Conservation (phyloP, 2,797 vertebrate species). For the Sebastes oblongus region DNA sequence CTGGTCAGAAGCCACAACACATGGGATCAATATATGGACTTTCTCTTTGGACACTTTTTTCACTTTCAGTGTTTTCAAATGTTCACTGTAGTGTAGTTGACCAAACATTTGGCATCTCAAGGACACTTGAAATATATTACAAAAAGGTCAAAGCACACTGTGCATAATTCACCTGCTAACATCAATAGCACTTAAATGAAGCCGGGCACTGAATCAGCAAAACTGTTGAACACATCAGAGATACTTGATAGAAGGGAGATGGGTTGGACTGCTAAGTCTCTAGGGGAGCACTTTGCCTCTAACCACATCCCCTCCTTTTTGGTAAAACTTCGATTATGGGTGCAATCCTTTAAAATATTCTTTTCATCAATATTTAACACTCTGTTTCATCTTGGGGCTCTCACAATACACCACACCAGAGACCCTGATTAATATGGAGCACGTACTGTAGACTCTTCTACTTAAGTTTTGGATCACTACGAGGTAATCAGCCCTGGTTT, state of each 20-base stretch:
- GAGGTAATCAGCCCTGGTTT: constrained; percentile 62
- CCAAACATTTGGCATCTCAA: constrained; percentile 27
- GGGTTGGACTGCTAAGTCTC: constrained; percentile 54
- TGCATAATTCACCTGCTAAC: constrained; percentile 56
- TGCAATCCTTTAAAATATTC: constrained; percentile 70
- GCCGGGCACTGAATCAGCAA: constrained; percentile 52
- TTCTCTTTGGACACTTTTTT: background rate
- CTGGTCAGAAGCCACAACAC: background rate
- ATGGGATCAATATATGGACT: background rate
- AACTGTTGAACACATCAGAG: constrained; percentile 52
- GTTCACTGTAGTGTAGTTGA: background rate
- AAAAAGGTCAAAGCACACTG: constrained; percentile 42
- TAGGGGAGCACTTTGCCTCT: constrained; percentile 58
- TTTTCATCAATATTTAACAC: constrained; percentile 78
- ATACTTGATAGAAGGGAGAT: constrained; percentile 53
- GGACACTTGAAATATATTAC: constrained; percentile 28
- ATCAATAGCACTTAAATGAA: constrained; percentile 60
- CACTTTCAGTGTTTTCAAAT: background rate
- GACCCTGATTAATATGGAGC: constrained; percentile 69
- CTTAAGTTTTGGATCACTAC: constrained; percentile 60
- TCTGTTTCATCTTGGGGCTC: constrained; percentile 70
- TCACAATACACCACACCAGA: constrained; percentile 61
- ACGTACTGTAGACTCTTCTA: constrained; percentile 21
- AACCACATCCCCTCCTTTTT: constrained; percentile 60
- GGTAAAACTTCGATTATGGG: constrained; percentile 64